Evolutionary conservation across 2,797 vertebrate species (phyloP), one percentile per base, ranked within the genome.

Genomic region (Cynodonichthys magdalenae): DNA sequence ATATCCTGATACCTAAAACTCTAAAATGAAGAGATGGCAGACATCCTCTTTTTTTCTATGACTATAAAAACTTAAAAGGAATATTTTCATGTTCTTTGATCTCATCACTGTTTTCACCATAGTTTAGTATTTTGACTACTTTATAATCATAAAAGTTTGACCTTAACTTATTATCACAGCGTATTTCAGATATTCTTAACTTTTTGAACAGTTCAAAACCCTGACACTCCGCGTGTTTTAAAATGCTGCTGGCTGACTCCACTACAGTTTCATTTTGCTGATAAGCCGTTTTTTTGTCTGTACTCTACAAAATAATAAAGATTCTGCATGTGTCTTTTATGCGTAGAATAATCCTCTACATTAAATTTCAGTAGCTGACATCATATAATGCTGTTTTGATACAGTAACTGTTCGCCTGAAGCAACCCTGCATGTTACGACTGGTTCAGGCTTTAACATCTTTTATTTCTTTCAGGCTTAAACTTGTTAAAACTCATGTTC

Each of bases 401-500:
- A 62, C 36, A 39, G 36, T 39, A 31, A 53, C 29, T 58, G 59
- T 66, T 54, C 71, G 59, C 50, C 59, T 42, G 29, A 60, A 63
- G 68, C 53, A 45, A 5, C 17, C 63, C 48, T 34, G 24, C 49
- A 55, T 70, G 53, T 55, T 80, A 18, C 24, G 45, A 15, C 49
- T 54, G 61, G 73, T 80, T 67, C 60, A 51, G 59, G 29, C 65
- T 74, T 52, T 42, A 53, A 3, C 50, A 74, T 68, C 47, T 73
- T 19, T 69, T 64, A 71, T 79, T 71, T 75, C 68, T 63, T 59
- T 63, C 56, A 48, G 66, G 66, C 44, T 55, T 36, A 34, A 79
- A 59, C 61, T 67, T 60, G 48, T 51, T 59, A 76, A 66, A 56
- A 70, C 44, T 74, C 59, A 28, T 59, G 58, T 74, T 80, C 80